Evolutionary conservation across 2,888 invertebrate genomes (phyloP).

Genomic region (Drosophila barbarae): DNA sequence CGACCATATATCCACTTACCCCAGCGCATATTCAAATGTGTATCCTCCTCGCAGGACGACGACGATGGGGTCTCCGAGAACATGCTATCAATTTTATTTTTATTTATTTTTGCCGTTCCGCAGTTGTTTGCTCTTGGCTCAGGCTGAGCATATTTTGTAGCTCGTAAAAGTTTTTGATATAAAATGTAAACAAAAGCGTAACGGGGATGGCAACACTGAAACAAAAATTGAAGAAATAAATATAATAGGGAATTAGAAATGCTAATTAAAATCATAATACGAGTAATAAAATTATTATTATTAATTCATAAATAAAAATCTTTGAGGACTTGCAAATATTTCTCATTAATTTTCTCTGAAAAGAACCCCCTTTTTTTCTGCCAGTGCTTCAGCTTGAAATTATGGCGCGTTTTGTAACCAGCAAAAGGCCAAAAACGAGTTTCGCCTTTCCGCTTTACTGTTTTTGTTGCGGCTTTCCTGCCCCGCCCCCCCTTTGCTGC

Average conservation of each 20-base stretch:
- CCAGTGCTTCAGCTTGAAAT: conserved; percentile 22
- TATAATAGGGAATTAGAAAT: too few relatives aligned
- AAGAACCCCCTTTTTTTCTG: neutral
- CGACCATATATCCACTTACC: conserved; percentile 28
- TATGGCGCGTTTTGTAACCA: conserved; percentile 42
- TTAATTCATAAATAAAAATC: neutral
- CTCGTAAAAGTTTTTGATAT: conserved; percentile 73
- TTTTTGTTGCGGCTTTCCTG: conserved; percentile 36
- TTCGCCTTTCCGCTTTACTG: conserved; percentile 33
- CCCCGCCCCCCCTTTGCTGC: neutral
- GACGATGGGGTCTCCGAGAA: conserved; percentile 23
- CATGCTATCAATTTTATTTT: conserved; percentile 68
- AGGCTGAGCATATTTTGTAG: conserved; percentile 65
- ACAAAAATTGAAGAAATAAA: neutral
- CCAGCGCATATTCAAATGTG: conserved; percentile 14
- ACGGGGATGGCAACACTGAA: conserved; percentile 4
- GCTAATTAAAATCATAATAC: too few relatives aligned
- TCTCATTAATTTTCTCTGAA: too few relatives aligned
- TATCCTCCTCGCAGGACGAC: conserved; percentile 3
- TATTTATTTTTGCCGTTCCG: conserved; percentile 56
- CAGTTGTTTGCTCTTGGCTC: conserved; percentile 60
- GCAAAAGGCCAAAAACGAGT: conserved; percentile 38
- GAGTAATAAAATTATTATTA: neutral
- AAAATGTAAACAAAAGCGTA: conserved; percentile 63
- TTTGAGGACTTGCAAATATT: neutral